Base-by-base conservation (phyloP, 2,888 invertebrate genomes). In the Polietes domitor region DNA sequence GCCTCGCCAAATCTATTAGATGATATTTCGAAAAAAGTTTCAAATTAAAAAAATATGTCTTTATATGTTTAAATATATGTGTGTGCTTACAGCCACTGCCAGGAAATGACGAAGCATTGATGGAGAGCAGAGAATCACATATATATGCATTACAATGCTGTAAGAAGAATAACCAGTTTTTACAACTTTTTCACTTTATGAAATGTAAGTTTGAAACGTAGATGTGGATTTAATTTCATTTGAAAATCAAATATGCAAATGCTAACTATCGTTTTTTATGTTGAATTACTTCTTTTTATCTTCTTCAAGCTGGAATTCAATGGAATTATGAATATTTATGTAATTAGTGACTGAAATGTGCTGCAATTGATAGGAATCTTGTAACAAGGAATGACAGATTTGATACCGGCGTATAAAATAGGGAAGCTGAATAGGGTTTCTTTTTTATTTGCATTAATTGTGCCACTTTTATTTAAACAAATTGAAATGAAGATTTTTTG, bases 1-100 rank as follows among this genome's bases (percentile, higher is more conserved):
- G 72, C 80, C 76, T 72, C 55, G 68, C 77, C 72, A 43, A 65
- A 68, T 77, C 50, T 71, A 72, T 76, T 72, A 72, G 71, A 58
- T n/a, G 55, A 55, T 32, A 75, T 9, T n/a, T n/a, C n/a, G 63
- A 72, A 37, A 63, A n/a, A 81, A 77, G 43, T 68, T 76, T 81
- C 61, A 68, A 80, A 70, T 61, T 71, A 63, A 71, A 70, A 80
- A 71, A 2, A n/a, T n/a, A 26, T 10, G 50, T 21, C 26, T 28
- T 2, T 21, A 4, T 55, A 24, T 26, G 24, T 58, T 2, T 58
- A 1, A 12, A 53, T 32, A n/a, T 47, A 3, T 47, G 47, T n/a
- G 15, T 47, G 47, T 47, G 6, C 21, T 24, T 55, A 6, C 32
- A n/a, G n/a, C n/a, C n/a, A n/a, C n/a, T n/a, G n/a, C n/a, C n/a